Evolutionary conservation across 1,140 invertebrate genomes (phyloP).

Genomic region (Dinoponera quadriceps): DNA sequence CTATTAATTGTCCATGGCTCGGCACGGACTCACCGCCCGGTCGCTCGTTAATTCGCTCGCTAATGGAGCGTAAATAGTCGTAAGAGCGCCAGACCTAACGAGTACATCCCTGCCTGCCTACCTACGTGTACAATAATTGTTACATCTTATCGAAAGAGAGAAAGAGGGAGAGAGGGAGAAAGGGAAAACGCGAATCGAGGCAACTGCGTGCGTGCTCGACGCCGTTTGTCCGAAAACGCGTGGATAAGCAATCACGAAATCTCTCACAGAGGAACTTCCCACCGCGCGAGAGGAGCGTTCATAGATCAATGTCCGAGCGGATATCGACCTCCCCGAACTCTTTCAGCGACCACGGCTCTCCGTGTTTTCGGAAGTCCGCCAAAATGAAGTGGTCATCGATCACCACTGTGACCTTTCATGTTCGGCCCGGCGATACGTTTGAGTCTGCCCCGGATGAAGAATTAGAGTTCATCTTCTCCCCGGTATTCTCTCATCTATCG

Average conservation of each 20-base stretch:
- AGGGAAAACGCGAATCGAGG: too few relatives aligned
- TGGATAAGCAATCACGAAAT: background rate
- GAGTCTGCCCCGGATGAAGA: background rate
- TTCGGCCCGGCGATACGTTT: background rate
- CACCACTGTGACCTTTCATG: background rate
- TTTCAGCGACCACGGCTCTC: background rate
- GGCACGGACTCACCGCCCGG: background rate
- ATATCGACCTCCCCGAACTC: background rate
- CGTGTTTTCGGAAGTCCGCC: background rate
- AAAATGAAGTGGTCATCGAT: slow-evolving; percentile 8
- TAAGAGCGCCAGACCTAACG: background rate
- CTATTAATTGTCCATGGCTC: background rate
- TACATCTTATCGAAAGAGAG: too few relatives aligned
- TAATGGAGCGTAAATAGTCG: background rate
- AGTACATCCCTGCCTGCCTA: background rate
- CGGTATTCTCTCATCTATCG: background rate
- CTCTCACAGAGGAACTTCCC: background rate
- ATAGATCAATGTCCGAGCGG: slow-evolving; percentile 10
- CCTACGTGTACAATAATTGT: background rate
- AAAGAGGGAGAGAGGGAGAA: too few relatives aligned
- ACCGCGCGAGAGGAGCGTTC: background rate
- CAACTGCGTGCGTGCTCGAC: background rate
- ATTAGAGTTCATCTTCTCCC: background rate
- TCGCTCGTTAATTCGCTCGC: background rate
- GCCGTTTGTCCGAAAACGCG: background rate